A percentile compares a stretch with the other conserved stretches of the same genome.
These are phyloP conservation scores for Campoletis sonorensis DNA, from an alignment of 1,140 invertebrate genomes.

Conservation along the genomic window DNA sequence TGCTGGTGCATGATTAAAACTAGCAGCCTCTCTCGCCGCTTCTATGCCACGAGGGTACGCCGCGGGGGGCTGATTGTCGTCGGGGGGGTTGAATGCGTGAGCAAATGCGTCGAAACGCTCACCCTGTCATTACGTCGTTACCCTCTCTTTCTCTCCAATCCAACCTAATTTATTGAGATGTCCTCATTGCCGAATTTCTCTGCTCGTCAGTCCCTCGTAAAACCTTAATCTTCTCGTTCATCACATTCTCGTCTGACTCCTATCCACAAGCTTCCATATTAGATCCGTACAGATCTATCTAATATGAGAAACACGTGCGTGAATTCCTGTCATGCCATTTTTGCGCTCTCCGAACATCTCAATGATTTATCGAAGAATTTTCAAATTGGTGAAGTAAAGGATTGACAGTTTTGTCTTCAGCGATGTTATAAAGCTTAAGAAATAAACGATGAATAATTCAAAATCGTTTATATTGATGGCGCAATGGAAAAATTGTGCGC, in stretches of 20 bases:
- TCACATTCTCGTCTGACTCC: neutral
- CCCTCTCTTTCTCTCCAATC: constrained; percentile 48
- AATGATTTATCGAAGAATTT: constrained; percentile 20
- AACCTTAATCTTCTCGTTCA: constrained; percentile 38
- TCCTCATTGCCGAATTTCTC: constrained; percentile 56
- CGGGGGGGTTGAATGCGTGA: constrained; percentile 57
- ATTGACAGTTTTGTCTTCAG: neutral
- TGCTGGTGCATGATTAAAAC: constrained; percentile 73
- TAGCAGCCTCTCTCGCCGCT: constrained; percentile 56
- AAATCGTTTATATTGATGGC: no score
- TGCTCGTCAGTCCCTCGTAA: constrained; percentile 33
- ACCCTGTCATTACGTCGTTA: constrained; percentile 34
- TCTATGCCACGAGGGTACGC: constrained; percentile 63
- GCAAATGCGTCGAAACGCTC: constrained; percentile 26
- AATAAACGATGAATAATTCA: no score
- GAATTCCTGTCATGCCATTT: constrained; percentile 11
- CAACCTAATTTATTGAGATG: constrained; percentile 75
- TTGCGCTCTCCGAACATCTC: constrained; percentile 32
- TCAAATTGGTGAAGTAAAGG: neutral
- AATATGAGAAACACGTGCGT: constrained; percentile 23
- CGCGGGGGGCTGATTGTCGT: constrained; percentile 73
- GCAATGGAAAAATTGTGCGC: no score
- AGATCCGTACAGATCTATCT: neutral
- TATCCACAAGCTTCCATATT: neutral
- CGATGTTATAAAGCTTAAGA: no score